phyloP scores from a whole-genome alignment of 2,113 vertebrate genomes.

The Pluvianellus socialis region DNA sequence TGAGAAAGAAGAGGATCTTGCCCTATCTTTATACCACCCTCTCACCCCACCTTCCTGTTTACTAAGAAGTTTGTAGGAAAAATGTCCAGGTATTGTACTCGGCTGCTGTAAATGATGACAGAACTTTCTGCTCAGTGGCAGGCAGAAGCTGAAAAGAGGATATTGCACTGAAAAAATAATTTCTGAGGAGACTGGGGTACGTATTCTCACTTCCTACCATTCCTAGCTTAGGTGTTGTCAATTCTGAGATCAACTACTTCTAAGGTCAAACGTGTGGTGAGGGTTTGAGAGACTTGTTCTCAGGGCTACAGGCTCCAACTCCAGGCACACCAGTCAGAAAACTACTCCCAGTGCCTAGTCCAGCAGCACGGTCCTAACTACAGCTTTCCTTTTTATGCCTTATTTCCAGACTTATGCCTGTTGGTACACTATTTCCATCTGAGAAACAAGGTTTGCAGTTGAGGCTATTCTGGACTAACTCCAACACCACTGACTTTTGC shows the following conservation, averaged over 20 bases:
- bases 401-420: not conserved
- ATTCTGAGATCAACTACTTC: not conserved
- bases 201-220: not conserved
- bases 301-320: not conserved
- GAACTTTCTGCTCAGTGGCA: not conserved
- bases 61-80: not conserved
- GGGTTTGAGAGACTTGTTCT: not conserved
- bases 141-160: constrained; percentile 23
- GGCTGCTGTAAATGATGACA: not conserved
- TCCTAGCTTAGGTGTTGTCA: not conserved
- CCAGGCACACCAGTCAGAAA: not conserved
- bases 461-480: not conserved
- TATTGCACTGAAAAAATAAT: not conserved
- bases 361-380: not conserved
- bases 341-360: not conserved
- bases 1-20: not conserved
- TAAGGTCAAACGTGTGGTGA: fast-evolving
- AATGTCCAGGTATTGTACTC: not conserved
- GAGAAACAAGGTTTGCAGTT: not conserved
- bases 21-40: not conserved
- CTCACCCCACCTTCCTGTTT: not conserved
- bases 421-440: not conserved
- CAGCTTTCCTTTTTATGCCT: not conserved
- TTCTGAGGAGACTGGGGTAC: not conserved
- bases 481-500: not conserved